A percentile compares a stretch with the other conserved stretches of the same genome.
phyloP scores from a whole-genome alignment of 1,140 invertebrate species.

The Papilio polyxenes region DNA sequence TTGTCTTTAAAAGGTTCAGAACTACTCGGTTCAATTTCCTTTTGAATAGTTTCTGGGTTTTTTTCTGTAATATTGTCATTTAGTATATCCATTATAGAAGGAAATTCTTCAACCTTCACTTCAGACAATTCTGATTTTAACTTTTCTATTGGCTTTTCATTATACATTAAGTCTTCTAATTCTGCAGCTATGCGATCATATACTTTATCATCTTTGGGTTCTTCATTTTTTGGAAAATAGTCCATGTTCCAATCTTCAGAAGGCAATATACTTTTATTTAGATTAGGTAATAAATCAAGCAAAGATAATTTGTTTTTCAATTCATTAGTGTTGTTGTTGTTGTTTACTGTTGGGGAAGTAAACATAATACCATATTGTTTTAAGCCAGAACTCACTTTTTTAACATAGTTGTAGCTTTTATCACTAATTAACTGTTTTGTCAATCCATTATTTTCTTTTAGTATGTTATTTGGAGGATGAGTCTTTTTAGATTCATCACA shows the following conservation, averaged over 20 bases:
- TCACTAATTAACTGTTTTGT: conserved; percentile 58
- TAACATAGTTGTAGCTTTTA: conserved; percentile 53
- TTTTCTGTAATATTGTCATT: conserved; percentile 68
- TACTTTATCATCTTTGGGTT: conserved; percentile 73
- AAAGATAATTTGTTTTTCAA: conserved; percentile 57
- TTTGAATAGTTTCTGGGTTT: conserved; percentile 45
- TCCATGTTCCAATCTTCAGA: conserved; percentile 76
- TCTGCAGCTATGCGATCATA: conserved; percentile 79
- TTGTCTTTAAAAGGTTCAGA: conserved; percentile 60
- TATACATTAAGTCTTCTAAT: conserved; percentile 77
- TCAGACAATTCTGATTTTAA: conserved; percentile 48
- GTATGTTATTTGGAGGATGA: conserved; percentile 52
- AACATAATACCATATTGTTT: conserved; percentile 76
- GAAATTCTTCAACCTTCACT: conserved; percentile 75
- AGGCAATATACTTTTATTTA: conserved; percentile 70
- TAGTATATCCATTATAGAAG: conserved; percentile 79
- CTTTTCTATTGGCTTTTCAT: conserved; percentile 58
- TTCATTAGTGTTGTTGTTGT: conserved; percentile 59
- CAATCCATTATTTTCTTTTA: conserved; percentile 72
- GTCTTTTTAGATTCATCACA: conserved; percentile 31
- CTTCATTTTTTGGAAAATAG: conserved; percentile 69
- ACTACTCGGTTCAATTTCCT: conserved; percentile 56
- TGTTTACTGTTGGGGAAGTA: conserved; percentile 55
- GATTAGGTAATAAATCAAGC: conserved; percentile 62
- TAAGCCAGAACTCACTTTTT: conserved; percentile 45